These are phyloP conservation scores for Celastrina argiolus DNA, from an alignment of 2,888 invertebrate genomes.

Conservation along the genomic window DNA sequence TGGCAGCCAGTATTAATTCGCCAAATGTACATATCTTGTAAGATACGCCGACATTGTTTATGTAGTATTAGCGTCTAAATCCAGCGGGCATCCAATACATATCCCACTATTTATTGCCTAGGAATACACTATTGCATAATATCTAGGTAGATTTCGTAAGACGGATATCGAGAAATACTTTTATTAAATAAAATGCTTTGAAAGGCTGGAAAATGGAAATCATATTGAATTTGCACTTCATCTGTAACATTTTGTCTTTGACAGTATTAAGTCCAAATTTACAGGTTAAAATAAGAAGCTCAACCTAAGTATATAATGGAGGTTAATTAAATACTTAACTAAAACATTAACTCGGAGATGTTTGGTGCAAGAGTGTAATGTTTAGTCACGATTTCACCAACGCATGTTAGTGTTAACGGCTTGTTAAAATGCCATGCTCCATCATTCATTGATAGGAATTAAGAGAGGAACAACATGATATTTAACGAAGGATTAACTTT, in stretches of 20 bases:
- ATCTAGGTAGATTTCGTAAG: not conserved
- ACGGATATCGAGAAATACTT: not conserved
- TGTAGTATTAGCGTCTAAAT: conserved; percentile 12
- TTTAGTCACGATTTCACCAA: too few relatives aligned
- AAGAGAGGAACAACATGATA: too few relatives aligned
- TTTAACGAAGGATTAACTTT: too few relatives aligned
- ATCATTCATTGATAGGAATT: too few relatives aligned
- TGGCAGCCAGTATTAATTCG: conserved; percentile 7
- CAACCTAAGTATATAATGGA: too few relatives aligned
- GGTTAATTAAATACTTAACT: too few relatives aligned
- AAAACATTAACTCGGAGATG: too few relatives aligned
- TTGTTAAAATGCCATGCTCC: too few relatives aligned
- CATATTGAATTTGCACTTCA: not conserved
- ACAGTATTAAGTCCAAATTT: conserved; percentile 11
- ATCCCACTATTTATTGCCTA: not conserved
- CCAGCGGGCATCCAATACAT: conserved; percentile 6
- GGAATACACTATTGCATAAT: not conserved
- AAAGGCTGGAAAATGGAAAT: not conserved
- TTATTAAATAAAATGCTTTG: not conserved
- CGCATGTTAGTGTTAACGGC: too few relatives aligned
- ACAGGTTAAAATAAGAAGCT: too few relatives aligned
- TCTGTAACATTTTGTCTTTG: not conserved
- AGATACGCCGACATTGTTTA: conserved; percentile 19
- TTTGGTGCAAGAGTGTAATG: too few relatives aligned
- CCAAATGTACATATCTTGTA: not conserved